A percentile compares a stretch with the other conserved stretches of the same genome.
phyloP scores from a whole-genome alignment of 2,113 vertebrate species.

The Entomyzon cyanotis region DNA sequence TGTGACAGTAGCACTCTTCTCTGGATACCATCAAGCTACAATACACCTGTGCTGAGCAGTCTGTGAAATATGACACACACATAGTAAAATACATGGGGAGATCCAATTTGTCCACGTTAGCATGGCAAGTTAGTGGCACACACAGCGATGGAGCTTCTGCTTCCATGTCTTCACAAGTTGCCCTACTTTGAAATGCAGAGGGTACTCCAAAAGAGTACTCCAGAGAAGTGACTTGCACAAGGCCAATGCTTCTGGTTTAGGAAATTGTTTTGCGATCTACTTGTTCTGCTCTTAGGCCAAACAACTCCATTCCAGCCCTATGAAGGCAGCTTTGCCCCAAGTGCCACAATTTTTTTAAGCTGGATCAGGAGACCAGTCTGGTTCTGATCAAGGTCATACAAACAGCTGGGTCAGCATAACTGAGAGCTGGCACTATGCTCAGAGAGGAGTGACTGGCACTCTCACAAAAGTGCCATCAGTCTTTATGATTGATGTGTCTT shows the following conservation, averaged over 20 bases:
- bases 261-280: neutral
- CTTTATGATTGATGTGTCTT: slow-evolving; percentile 43
- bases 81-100: neutral
- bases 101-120: neutral
- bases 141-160: neutral
- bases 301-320: neutral
- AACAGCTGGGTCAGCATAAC: neutral
- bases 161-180: neutral
- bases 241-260: neutral
- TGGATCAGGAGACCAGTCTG: neutral
- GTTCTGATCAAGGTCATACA: neutral
- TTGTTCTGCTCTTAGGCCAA: neutral
- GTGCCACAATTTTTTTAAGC: neutral
- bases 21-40: neutral
- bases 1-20: neutral
- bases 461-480: neutral
- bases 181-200: neutral
- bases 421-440: neutral
- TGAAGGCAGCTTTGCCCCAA: neutral
- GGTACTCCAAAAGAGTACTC: neutral
- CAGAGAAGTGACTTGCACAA: neutral
- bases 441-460: neutral
- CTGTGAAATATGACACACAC: neutral
- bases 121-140: neutral
- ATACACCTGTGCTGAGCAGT: neutral